These are phyloP conservation scores for Syngnathus typhle DNA, from an alignment of 2,113 vertebrate genomes.

Conservation along the genomic window DNA sequence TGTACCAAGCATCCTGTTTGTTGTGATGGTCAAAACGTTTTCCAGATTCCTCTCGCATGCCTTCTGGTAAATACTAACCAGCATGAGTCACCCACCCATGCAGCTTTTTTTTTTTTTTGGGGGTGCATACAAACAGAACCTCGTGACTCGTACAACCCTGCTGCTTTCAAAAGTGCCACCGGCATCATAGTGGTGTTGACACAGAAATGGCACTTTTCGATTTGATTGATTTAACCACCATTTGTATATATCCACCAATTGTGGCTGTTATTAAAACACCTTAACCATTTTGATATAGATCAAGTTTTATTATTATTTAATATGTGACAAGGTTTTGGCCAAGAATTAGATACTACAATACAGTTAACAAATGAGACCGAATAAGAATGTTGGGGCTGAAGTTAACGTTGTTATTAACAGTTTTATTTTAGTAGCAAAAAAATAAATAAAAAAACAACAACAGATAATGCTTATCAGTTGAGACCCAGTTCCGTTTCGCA, in stretches of 20 bases:
- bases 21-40: constrained; percentile 5
- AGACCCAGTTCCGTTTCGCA: no score
- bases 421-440: no score
- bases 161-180: constrained; percentile 10
- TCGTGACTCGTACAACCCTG: constrained; percentile 13
- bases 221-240: background rate
- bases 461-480: no score
- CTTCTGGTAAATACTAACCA: constrained; percentile 23
- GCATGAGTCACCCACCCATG: constrained; percentile 36
- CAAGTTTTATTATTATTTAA: background rate
- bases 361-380: background rate
- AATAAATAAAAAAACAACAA: no score
- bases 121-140: constrained; percentile 16
- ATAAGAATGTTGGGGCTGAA: no score
- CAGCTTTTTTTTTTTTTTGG: constrained; percentile 15
- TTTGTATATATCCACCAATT: background rate
- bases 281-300: background rate
- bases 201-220: background rate
- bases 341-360: background rate
- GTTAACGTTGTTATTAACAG: background rate
- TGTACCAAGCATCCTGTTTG: constrained; percentile 15
- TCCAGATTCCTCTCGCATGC: constrained; percentile 26
- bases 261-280: no score
- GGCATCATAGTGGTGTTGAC: constrained; percentile 22
- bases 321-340: background rate